phyloP scores from a whole-genome alignment of 2,113 vertebrate genomes.

The Galeopterus variegatus region DNA sequence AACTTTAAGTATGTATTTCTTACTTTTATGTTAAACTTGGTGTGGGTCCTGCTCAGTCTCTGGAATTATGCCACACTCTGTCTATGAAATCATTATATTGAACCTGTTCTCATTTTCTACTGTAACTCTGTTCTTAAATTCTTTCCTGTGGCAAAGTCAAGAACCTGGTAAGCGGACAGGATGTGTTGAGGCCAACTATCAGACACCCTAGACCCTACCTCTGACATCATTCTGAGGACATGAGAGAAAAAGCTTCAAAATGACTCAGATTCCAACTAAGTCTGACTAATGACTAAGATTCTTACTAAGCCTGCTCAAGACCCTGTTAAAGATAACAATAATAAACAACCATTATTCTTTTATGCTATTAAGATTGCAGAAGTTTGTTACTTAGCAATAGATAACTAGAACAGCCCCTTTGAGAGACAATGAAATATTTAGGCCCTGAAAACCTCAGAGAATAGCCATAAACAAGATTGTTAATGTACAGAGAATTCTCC shows the following conservation, averaged over 20 bases:
- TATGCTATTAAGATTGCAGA: not conserved
- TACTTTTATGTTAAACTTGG: no score
- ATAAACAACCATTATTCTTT: not conserved
- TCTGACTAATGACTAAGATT: no score
- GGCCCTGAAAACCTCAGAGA: not conserved
- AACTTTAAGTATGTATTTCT: no score
- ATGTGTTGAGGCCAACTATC: no score
- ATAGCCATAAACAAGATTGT: not conserved
- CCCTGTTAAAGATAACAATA: not conserved
- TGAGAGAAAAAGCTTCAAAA: not conserved
- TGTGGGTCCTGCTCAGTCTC: no score
- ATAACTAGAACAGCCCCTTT: not conserved
- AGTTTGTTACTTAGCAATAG: not conserved
- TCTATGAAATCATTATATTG: no score
- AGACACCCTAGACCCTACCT: no score
- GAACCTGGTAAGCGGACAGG: no score
- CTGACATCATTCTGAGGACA: not conserved
- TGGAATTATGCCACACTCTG: no score
- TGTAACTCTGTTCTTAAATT: no score
- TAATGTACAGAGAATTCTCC: not conserved
- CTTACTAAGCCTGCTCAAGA: not conserved
- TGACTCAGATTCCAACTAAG: not conserved
- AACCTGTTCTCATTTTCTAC: no score
- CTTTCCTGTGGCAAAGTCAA: no score
- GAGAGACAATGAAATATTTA: not conserved